Conservation (phyloP, 2,888 invertebrate species). For the Tetranychus piercei region DNA sequence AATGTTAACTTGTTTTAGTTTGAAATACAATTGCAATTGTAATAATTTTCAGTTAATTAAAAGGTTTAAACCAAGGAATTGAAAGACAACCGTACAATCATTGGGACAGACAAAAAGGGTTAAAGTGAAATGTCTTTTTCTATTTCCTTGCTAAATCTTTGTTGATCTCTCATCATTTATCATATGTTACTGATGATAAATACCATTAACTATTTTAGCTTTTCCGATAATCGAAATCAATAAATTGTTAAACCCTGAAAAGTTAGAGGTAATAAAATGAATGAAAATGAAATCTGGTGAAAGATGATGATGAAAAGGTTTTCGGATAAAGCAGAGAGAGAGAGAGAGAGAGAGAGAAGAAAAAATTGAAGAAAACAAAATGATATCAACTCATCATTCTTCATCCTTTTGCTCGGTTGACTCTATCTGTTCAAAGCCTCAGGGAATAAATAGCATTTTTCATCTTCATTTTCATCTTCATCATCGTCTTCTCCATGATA, state of each 20-base stretch:
- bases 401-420: not conserved
- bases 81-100: too few species aligned
- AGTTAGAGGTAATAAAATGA: not conserved
- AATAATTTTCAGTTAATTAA: too few species aligned
- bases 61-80: too few species aligned
- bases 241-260: not conserved
- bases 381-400: not conserved
- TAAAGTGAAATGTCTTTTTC: too few species aligned
- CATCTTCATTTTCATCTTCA: not conserved
- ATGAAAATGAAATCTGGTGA: constrained; percentile 3
- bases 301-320: not conserved
- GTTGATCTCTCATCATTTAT: too few species aligned
- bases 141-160: too few species aligned
- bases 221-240: not conserved
- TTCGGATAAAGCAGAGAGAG: constrained; percentile 10
- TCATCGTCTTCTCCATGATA: not conserved
- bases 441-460: not conserved
- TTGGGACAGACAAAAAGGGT: too few species aligned
- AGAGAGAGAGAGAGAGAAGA: constrained; percentile 10
- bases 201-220: too few species aligned
- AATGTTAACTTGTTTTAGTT: too few species aligned
- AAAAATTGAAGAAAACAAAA: constrained; percentile 5
- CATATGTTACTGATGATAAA: too few species aligned
- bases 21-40: too few species aligned
- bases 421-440: not conserved